Evolutionary conservation across 2,888 invertebrate genomes (phyloP).

Genomic region (Malthinus flaveolus): DNA sequence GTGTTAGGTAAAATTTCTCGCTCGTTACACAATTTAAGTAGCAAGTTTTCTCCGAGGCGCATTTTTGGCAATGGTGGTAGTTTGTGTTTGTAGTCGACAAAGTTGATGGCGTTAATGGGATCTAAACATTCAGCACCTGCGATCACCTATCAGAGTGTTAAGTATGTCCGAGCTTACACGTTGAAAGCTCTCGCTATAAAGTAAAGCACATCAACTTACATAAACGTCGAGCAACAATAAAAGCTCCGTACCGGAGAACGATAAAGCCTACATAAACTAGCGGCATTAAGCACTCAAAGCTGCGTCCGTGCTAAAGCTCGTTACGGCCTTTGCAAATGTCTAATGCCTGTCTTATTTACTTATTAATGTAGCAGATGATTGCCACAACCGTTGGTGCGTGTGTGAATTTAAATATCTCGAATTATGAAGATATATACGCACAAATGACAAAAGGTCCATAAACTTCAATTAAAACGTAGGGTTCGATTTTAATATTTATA

Average conservation of each 20-base stretch:
- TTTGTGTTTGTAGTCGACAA: conserved; percentile 35
- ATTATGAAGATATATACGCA: conserved; percentile 21
- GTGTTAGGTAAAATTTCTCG: too few species aligned
- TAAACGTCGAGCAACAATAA: conserved; percentile 49
- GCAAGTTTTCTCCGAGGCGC: conserved; percentile 7
- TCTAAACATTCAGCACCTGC: conserved; percentile 51
- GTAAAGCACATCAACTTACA: conserved; percentile 52
- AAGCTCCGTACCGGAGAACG: conserved; percentile 40
- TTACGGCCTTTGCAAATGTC: conserved; percentile 32
- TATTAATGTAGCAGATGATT: conserved; percentile 34
- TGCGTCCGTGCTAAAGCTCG: conserved; percentile 37
- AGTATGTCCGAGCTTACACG: conserved; percentile 44
- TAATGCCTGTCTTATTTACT: conserved; percentile 35
- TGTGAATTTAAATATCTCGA: conserved; percentile 16
- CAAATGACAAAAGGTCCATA: conserved; percentile 17
- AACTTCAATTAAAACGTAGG: not conserved
- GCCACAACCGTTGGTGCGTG: conserved; percentile 20
- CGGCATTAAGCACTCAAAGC: conserved; percentile 39
- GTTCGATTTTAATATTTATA: too few species aligned
- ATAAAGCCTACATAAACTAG: conserved; percentile 41
- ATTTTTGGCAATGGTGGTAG: conserved; percentile 31
- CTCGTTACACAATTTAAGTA: too few species aligned
- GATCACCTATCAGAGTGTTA: conserved; percentile 51
- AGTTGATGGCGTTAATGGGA: conserved; percentile 51
- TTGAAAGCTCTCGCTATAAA: conserved; percentile 51